Percentiles rank a stretch among this genome's conserved stretches.
These are phyloP conservation scores for Prorops nasuta DNA, from an alignment of 1,140 invertebrate genomes.

Conservation along the genomic window DNA sequence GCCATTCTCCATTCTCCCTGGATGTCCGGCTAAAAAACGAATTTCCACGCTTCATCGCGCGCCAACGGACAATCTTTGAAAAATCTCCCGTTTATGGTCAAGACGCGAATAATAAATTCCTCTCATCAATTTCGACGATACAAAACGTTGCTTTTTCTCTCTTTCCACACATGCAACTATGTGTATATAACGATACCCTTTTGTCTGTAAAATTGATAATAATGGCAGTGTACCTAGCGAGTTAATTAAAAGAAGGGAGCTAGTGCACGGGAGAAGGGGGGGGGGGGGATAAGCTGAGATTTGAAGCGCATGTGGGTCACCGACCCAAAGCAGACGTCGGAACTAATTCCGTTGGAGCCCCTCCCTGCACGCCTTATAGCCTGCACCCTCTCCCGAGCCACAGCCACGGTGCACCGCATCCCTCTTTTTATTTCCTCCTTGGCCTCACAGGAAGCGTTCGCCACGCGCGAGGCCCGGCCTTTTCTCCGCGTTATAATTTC, in stretches of 20 bases:
- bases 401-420: too few species aligned
- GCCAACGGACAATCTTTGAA: too few species aligned
- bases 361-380: neutral
- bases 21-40: too few species aligned
- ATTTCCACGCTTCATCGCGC: too few species aligned
- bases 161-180: neutral
- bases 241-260: too few species aligned
- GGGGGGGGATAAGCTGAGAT: neutral
- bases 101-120: too few species aligned
- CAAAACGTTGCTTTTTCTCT: neutral
- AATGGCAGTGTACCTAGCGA: too few species aligned
- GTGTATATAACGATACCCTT: neutral
- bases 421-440: too few species aligned
- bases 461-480: neutral
- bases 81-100: too few species aligned
- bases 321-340: slow-evolving; percentile 6
- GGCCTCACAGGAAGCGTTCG: neutral
- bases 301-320: slow-evolving; percentile 18
- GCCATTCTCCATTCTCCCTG: too few species aligned
- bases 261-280: slow-evolving; percentile 6
- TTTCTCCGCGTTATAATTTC: slow-evolving; percentile 28
- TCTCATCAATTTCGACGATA: neutral
- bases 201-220: neutral
- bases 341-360: neutral
- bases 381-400: neutral